phyloP scores from a whole-genome alignment of 2,113 vertebrate genomes.

The Erythrocebus patas region DNA sequence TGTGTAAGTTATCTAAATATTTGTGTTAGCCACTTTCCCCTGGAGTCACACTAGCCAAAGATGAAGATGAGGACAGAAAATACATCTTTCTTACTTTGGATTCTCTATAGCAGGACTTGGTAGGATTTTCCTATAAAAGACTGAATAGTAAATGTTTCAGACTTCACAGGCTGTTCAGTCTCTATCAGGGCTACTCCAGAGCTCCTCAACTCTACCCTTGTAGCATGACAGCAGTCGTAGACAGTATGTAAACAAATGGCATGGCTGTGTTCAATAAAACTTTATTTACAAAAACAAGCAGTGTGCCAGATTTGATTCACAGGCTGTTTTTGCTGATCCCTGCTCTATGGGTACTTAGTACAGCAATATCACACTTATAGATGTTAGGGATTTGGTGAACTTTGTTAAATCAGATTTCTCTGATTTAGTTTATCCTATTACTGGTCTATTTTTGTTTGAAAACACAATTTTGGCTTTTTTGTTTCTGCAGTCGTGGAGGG shows the following conservation, averaged over 20 bases:
- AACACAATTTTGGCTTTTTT: not conserved
- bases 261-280: constrained; percentile 21
- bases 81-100: not conserved
- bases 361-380: not conserved
- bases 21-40: not conserved
- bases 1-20: not conserved
- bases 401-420: not conserved
- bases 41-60: not conserved
- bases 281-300: constrained; percentile 45
- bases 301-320: not conserved
- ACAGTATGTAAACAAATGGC: not conserved
- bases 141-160: not conserved
- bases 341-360: not conserved
- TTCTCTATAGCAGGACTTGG: not conserved
- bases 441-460: constrained; percentile 29
- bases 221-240: not conserved
- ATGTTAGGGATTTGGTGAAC: not conserved
- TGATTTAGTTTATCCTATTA: constrained; percentile 30
- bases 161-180: not conserved
- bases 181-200: not conserved
- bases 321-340: not conserved
- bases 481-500: too few species aligned
- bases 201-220: not conserved
- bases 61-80: not conserved
- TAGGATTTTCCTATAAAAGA: not conserved